phyloP scores from a whole-genome alignment of 2,888 invertebrate genomes.

The Brachylomia viminalis region DNA sequence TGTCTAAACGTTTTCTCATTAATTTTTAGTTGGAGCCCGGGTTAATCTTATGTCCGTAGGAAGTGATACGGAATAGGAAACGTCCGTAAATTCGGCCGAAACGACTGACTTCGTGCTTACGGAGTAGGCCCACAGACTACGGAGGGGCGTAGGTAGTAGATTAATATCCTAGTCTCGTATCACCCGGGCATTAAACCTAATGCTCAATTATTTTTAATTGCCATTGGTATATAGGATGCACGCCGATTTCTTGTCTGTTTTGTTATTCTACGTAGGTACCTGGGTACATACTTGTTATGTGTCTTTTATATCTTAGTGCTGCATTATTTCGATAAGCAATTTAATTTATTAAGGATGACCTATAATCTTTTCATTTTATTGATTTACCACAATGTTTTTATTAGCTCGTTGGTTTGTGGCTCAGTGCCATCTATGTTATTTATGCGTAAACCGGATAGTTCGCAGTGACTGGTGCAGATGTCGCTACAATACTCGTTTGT shows the following conservation, averaged over 20 bases:
- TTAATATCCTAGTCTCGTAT: neutral
- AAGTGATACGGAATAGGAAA: no score
- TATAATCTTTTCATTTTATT: no score
- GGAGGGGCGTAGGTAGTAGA: neutral
- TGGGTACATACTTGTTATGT: neutral
- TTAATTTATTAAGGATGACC: no score
- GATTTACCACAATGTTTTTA: neutral
- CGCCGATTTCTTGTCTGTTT: neutral
- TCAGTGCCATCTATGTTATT: conserved; percentile 15
- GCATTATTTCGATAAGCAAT: neutral
- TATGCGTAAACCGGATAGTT: neutral
- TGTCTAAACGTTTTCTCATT: no score
- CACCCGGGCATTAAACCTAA: neutral
- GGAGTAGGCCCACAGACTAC: no score
- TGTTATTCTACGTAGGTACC: neutral
- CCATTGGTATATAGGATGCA: neutral
- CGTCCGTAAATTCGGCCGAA: no score
- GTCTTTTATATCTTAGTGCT: neutral
- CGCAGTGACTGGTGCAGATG: conserved; percentile 7
- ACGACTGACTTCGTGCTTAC: no score
- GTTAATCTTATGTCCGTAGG: no score
- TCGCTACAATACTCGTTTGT: conserved; percentile 9
- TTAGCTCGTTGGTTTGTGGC: accelerated
- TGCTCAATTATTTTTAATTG: neutral
- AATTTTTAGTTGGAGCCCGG: no score